These are phyloP conservation scores for Cathartes aura DNA, from an alignment of 2,113 vertebrate species.

Conservation along the genomic window DNA sequence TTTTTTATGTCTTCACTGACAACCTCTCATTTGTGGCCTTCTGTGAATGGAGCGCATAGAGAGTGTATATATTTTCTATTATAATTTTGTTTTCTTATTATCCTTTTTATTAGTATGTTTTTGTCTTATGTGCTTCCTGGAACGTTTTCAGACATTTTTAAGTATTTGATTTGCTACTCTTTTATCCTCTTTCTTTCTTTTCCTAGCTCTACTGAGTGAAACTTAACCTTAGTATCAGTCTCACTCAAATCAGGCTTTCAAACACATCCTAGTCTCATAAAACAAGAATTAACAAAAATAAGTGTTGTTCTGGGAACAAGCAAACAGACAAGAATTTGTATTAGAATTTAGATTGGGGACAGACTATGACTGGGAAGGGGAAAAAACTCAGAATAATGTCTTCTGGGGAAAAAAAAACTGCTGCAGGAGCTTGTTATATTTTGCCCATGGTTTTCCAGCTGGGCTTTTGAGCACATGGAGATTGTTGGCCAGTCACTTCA, in stretches of 20 bases:
- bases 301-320: not conserved
- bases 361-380: not conserved
- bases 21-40: not conserved
- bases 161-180: not conserved
- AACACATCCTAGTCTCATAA: not conserved
- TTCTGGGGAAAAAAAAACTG: not conserved
- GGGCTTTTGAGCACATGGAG: not conserved
- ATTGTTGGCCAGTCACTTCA: not conserved
- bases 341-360: not conserved
- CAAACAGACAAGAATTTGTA: not conserved
- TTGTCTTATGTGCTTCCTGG: not conserved
- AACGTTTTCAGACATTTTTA: not conserved
- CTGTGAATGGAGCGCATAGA: not conserved
- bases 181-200: not conserved
- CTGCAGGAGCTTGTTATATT: not conserved
- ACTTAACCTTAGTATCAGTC: not conserved
- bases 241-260: not conserved
- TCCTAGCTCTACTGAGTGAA: not conserved
- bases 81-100: not conserved
- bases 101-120: not conserved
- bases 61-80: not conserved
- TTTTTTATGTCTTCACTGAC: not conserved
- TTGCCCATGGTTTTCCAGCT: not conserved
- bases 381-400: not conserved
- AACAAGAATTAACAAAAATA: not conserved